Conservation (phyloP, 23 tunicate species). For the Ascidia mentula region DNA sequence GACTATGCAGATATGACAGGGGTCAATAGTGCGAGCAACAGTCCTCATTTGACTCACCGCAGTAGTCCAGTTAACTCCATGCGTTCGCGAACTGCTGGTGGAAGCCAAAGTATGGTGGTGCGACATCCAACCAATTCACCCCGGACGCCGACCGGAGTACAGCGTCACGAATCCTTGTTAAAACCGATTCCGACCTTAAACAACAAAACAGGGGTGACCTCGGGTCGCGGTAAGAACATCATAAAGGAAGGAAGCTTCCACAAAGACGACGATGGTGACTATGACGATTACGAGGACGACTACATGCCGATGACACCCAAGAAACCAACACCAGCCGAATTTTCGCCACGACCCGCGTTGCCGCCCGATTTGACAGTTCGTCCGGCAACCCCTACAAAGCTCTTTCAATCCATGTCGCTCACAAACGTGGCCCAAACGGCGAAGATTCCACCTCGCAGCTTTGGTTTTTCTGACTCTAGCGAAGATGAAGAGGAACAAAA, state of each 20-base stretch:
- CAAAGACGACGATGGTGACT: constrained; percentile 51
- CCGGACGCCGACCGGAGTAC: too few relatives aligned
- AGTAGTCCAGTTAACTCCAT: not conserved
- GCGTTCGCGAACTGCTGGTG: not conserved
- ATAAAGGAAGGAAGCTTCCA: constrained; percentile 31
- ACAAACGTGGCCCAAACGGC: not conserved
- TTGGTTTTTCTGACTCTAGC: constrained; percentile 1
- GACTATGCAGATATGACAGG: constrained; percentile 53
- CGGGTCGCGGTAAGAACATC: not conserved
- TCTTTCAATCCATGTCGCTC: constrained; percentile 5
- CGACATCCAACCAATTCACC: not conserved
- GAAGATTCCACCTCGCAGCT: not conserved
- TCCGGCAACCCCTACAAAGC: not conserved
- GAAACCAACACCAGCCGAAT: not conserved
- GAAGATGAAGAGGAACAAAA: not conserved
- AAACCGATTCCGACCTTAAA: not conserved
- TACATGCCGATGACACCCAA: not conserved
- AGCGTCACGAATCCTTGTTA: too few relatives aligned
- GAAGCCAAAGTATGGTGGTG: not conserved
- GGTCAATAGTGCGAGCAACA: not conserved
- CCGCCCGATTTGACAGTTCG: not conserved
- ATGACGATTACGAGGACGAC: constrained; percentile 15
- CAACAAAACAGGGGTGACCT: not conserved
- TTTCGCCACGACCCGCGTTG: not conserved
- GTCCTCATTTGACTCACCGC: not conserved